Base-by-base conservation (phyloP, 2,888 invertebrate species). In the Chrysolina oricalcia region DNA sequence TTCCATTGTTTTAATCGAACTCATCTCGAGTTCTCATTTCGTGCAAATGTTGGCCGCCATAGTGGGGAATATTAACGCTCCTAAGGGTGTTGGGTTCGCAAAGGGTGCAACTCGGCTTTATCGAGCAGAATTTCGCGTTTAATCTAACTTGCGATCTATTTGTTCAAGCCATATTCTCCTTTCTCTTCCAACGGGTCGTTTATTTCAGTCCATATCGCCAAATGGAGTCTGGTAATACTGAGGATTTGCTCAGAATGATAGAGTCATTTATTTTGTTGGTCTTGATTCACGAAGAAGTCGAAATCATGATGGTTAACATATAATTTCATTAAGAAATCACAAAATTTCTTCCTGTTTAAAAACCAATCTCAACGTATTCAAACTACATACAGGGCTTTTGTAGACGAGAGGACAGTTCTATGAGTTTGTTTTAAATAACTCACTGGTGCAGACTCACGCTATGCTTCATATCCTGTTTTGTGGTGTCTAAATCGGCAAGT, bases 1-100 rank as follows among this genome's bases (percentile, higher is more conserved):
- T 81, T 86, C 87, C 88, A 88, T 88, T 88, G 88, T 89, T 88
- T 89, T 88, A 89, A 88, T 88, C 87, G 88, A 88, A 88, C 87
- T 88, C 88, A 88, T 88, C 88, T 88, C 87, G 85, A 86, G 87
- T 87, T 87, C 88, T 87, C 88, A 87, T 88, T 88, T 87, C 86
- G 88, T 85, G 88, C 88, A 88, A 88, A 88, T 87, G 88, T 88
- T 87, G 86, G 87, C 85, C 83, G 86, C 85, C 87, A 86, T 86
- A 85, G 85, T 85, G 85, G 86, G 87, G 86, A 86, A 88, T 88
- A 88, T 88, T 87, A 88, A 87, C 87, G 87, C 86, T 88, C 87
- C 87, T 87, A 87, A 87, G 87, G 87, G 88, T 86, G 86, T 82
- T 82, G 81, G 82, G 83, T 81, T 81, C 78, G 81, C 78, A 76